Conservation (phyloP, 2,113 vertebrate genomes). For the Platysteira castanea region DNA sequence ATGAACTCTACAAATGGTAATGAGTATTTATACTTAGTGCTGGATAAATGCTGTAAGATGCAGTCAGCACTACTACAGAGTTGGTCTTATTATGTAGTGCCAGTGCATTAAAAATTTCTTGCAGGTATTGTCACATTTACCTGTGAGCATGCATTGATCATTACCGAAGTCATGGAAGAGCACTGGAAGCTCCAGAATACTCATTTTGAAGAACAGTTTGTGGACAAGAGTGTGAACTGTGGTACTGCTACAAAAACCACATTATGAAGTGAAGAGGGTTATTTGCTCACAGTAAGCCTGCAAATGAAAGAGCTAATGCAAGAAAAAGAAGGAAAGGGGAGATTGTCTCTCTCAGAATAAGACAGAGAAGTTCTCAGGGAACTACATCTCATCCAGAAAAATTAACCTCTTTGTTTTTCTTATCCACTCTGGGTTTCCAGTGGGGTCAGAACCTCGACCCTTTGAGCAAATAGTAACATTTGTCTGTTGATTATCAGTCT, state of each 20-base stretch:
- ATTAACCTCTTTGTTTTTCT: background rate
- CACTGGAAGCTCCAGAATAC: background rate
- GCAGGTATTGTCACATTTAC: background rate
- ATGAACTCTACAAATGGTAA: background rate
- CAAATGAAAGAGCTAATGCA: background rate
- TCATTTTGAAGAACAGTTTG: background rate
- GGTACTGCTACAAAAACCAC: background rate
- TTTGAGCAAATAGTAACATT: background rate
- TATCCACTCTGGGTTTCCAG: background rate
- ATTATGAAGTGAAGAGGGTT: background rate
- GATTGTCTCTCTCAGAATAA: background rate
- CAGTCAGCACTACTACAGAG: background rate
- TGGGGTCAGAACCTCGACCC: background rate
- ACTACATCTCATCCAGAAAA: background rate
- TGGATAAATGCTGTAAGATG: background rate
- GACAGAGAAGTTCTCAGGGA: background rate
- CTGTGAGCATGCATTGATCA: background rate
- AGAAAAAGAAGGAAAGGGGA: background rate
- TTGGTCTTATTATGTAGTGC: background rate
- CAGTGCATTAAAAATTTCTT: background rate
- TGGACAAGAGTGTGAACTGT: background rate
- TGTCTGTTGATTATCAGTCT: background rate
- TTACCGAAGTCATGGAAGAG: background rate
- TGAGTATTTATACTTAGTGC: background rate
- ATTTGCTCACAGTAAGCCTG: background rate